Evolutionary conservation across 2,113 vertebrate species (phyloP).

Genomic region (Butorides virescens): DNA sequence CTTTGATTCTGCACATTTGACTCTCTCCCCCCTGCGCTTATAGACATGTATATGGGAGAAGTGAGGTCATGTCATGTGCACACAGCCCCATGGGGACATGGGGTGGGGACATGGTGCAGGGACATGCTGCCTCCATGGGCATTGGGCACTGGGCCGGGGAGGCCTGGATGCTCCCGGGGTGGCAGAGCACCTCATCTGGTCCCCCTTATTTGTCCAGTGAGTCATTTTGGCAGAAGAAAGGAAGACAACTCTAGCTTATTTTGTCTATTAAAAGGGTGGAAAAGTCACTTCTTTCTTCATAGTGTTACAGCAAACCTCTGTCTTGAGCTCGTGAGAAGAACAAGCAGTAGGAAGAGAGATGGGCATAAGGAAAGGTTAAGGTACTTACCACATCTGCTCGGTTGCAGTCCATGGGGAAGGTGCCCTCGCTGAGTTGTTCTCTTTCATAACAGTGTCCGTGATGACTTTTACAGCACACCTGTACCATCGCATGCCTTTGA

Average conservation of each 20-base stretch:
- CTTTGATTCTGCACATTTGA: not conserved
- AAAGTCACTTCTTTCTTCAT: not conserved
- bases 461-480: not conserved
- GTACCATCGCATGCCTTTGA: not conserved
- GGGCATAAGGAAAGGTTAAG: not conserved
- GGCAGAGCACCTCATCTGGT: not conserved
- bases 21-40: not conserved
- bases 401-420: not conserved
- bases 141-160: rapidly evolving
- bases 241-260: not conserved
- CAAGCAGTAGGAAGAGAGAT: not conserved
- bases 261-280: not conserved
- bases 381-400: not conserved
- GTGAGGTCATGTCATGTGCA: rapidly evolving
- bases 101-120: rapidly evolving
- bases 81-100: rapidly evolving
- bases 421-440: not conserved
- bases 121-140: rapidly evolving
- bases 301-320: not conserved
- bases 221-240: not conserved
- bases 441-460: rapidly evolving
- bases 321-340: not conserved
- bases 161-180: rapidly evolving
- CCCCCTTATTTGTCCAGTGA: not conserved
- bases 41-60: not conserved